These are phyloP conservation scores for Sylvilagus floridanus DNA, from an alignment of 2,797 vertebrate species.

Conservation along the genomic window DNA sequence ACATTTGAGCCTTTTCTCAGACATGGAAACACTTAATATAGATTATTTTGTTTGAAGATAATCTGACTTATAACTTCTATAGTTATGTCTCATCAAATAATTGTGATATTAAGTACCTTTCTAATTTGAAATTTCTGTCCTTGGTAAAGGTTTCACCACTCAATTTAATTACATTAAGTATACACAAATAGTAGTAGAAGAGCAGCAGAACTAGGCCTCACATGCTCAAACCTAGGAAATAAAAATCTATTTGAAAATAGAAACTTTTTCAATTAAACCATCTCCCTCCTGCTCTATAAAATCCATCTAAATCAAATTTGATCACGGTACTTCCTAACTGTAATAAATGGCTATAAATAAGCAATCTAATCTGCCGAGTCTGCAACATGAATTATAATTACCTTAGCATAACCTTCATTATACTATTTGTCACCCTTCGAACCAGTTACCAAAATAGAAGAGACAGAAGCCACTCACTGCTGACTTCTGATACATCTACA, in stretches of 20 bases:
- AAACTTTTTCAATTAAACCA: slow-evolving; percentile 67
- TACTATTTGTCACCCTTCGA: slow-evolving; percentile 53
- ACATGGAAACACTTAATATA: background rate
- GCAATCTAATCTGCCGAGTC: slow-evolving; percentile 20
- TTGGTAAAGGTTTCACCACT: background rate
- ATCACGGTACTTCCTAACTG: slow-evolving; percentile 39
- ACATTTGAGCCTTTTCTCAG: background rate
- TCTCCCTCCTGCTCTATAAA: slow-evolving; percentile 31
- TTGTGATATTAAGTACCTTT: background rate
- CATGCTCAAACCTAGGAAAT: background rate
- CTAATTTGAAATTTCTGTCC: slow-evolving; percentile 49
- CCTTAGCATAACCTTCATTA: slow-evolving; percentile 33
- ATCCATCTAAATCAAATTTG: slow-evolving; percentile 65
- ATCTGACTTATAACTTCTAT: background rate
- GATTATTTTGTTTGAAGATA: slow-evolving; percentile 5
- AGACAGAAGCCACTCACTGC: background rate
- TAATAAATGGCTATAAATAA: slow-evolving; percentile 67
- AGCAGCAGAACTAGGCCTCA: background rate
- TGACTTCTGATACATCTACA: slow-evolving; percentile 12
- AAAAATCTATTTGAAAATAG: slow-evolving; percentile 53
- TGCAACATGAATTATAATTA: slow-evolving; percentile 65
- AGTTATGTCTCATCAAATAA: slow-evolving; percentile 18
- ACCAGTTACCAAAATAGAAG: slow-evolving; percentile 57
- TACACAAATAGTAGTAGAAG: background rate
- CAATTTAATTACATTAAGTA: slow-evolving; percentile 42